phyloP scores from a whole-genome alignment of 2,888 invertebrate species.

The Apoda limacodes region DNA sequence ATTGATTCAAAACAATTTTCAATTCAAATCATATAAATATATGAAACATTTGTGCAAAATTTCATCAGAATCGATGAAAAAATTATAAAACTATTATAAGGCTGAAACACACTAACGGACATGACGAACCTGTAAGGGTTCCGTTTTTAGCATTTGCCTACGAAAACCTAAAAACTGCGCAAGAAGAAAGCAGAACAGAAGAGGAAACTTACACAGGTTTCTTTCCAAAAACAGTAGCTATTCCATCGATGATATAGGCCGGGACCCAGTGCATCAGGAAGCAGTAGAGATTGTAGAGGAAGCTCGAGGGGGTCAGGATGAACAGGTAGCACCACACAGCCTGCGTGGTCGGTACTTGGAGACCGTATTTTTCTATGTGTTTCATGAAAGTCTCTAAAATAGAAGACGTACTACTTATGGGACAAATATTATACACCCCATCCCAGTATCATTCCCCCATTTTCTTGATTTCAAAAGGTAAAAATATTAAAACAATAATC shows the following conservation, averaged over 20 bases:
- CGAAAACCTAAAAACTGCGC: background rate
- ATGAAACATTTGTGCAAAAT: too few relatives aligned
- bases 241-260: slow-evolving; percentile 75
- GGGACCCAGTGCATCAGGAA: slow-evolving; percentile 76
- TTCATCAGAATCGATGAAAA: too few relatives aligned
- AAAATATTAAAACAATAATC: too few relatives aligned
- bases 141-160: too few relatives aligned
- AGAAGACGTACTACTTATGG: slow-evolving; percentile 44
- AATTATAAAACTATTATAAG: too few relatives aligned
- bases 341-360: slow-evolving; percentile 72
- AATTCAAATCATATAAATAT: too few relatives aligned
- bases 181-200: background rate
- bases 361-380: background rate
- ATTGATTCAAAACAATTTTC: too few relatives aligned
- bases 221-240: slow-evolving; percentile 69
- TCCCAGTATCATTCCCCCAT: slow-evolving; percentile 42
- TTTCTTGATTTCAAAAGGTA: slow-evolving; percentile 76
- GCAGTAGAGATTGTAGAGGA: slow-evolving; percentile 68
- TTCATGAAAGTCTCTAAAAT: slow-evolving; percentile 1
- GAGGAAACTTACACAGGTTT: slow-evolving; percentile 74
- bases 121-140: too few relatives aligned
- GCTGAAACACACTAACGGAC: too few relatives aligned
- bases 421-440: slow-evolving; percentile 8
- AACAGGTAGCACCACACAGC: slow-evolving; percentile 79
- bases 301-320: slow-evolving; percentile 70